Conservation (phyloP, 2,113 vertebrate species). For the Plectropomus leopardus region DNA sequence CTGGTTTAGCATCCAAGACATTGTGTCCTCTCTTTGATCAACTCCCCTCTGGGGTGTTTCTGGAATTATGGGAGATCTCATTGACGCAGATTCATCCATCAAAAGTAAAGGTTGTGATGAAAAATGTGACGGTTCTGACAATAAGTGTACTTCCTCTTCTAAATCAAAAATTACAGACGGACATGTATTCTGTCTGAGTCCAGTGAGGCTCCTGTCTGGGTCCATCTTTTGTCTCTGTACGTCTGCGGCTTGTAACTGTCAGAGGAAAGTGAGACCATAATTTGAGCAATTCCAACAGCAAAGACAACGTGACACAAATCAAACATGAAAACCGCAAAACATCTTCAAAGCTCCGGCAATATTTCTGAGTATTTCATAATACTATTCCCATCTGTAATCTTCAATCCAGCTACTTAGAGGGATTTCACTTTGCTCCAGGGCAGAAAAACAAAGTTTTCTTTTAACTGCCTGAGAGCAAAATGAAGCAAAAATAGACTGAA, state of each 20-base stretch:
- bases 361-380: slow-evolving; percentile 1
- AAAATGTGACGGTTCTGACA: neutral
- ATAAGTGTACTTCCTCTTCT: too few species aligned
- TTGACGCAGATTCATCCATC: accelerated
- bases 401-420: too few species aligned
- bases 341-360: neutral
- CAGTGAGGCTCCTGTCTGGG: neutral
- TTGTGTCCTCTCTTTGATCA: neutral
- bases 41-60: neutral
- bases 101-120: neutral
- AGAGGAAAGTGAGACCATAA: neutral
- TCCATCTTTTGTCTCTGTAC: slow-evolving; percentile 7
- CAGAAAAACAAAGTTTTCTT: neutral
- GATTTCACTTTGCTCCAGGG: neutral
- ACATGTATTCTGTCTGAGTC: neutral
- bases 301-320: neutral
- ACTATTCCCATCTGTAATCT: neutral
- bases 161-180: neutral
- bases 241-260: neutral
- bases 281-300: neutral
- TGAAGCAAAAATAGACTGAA: neutral
- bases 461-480: neutral
- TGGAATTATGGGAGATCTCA: accelerated
- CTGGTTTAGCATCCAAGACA: neutral
- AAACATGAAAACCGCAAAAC: neutral